Evolutionary conservation across 1,140 invertebrate species (phyloP), one percentile per base, ranked within the genome.

Genomic region (Bombus haemorrhoidalis): DNA sequence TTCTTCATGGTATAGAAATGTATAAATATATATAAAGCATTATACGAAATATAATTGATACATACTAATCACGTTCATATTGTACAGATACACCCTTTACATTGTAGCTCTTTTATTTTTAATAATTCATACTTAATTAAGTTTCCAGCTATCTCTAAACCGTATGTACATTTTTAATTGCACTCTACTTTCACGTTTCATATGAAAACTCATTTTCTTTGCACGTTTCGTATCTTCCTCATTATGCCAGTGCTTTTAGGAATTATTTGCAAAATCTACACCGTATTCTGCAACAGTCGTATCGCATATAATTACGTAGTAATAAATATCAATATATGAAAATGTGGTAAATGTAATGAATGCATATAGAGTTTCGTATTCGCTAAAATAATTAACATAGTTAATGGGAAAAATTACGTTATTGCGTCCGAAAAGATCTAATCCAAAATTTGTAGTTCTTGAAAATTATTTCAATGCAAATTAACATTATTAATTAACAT

Each of bases 51-150:
- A 12, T 71, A 37, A 41, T 13, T 13, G 12, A 5, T 6, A 6
- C 15, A 3, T 32, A 18, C 9, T 5, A 68, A 22, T 68, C 1
- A 68, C 8, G 1, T 34, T 34, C 1, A 34, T 22, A 34, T 68
- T 68, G 9, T 4, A 25, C 18, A 37, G 1, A 6, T 32, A 3
- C n/a, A 18, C 3, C 1, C 2, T 43, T 10, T 39, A 39, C 15
- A 37, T 68, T 37, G 13, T 28, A 39, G 12, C 4, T n/a, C 59
- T 13, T 62, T 62, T 62, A n/a, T 62, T n/a, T 68, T 12, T 68
- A 43, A 73, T 73, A 41, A 71, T 71, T 71, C 15, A 32, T 73
- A 43, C n/a, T 73, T 73, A 43, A 43, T 73, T 73, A 47, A 47
- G 71, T 43, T 28, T 47, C 41, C 6, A 43, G 41, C n/a, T 73